phyloP scores from a whole-genome alignment of 1,140 invertebrate species.

The Hyposmocoma kahamanoa region DNA sequence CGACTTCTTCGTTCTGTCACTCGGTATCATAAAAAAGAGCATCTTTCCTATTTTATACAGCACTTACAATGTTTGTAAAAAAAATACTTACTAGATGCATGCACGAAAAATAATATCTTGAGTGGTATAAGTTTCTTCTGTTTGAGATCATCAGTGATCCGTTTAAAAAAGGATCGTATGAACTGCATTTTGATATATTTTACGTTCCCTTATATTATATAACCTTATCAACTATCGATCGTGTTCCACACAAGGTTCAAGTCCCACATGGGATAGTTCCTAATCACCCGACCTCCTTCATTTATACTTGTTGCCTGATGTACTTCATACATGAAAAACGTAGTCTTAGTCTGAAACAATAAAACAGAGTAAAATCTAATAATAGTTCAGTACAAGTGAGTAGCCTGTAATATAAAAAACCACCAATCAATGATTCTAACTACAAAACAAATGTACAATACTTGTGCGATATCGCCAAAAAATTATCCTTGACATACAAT shows the following conservation, averaged over 20 bases:
- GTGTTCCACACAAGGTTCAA: constrained; percentile 15
- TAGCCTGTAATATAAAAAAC: too few species aligned
- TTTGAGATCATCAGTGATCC: constrained; percentile 81
- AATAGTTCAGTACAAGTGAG: too few species aligned
- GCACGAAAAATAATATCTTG: constrained; percentile 85
- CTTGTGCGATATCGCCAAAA: too few species aligned
- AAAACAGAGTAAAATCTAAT: too few species aligned
- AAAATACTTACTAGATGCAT: constrained; percentile 83
- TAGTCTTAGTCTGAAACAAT: constrained; percentile 28
- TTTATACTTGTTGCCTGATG: constrained; percentile 22
- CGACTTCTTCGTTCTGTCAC: too few species aligned
- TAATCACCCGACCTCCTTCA: constrained; percentile 37
- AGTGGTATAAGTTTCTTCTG: constrained; percentile 82
- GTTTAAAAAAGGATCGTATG: constrained; percentile 76
- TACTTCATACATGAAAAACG: constrained; percentile 51
- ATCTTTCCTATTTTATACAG: too few species aligned
- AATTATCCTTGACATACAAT: too few species aligned
- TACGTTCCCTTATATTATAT: constrained; percentile 6
- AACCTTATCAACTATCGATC: not conserved
- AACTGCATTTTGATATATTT: constrained; percentile 66
- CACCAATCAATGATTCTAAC: too few species aligned
- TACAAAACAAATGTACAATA: too few species aligned
- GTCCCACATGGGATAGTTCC: constrained; percentile 44
- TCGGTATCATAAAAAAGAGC: too few species aligned
- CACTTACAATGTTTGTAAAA: too few species aligned